A percentile compares a stretch with the other conserved stretches of the same genome.
Evolutionary conservation across 2,113 vertebrate species (phyloP).

Genomic region (Amphiprion percula): DNA sequence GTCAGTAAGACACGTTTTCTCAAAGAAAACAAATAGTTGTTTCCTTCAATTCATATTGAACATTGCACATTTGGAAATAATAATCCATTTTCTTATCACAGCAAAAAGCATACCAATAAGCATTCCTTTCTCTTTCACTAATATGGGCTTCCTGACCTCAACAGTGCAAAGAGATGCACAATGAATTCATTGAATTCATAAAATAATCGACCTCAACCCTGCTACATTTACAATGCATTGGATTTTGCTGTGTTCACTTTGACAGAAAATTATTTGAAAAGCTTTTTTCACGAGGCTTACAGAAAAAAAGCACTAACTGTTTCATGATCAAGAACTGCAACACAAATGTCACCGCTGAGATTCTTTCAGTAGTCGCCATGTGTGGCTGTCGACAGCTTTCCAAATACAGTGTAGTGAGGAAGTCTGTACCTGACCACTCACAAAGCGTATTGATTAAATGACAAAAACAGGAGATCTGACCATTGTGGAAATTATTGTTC

Average conservation of each 20-base stretch:
- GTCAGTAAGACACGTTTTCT: not conserved
- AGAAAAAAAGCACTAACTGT: not conserved
- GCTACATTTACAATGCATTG: not conserved
- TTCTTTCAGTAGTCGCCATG: constrained; percentile 16
- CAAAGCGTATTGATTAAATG: constrained; percentile 17
- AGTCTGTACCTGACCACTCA: constrained; percentile 11
- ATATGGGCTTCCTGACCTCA: not conserved
- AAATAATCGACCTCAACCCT: not conserved
- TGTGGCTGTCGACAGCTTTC: not conserved
- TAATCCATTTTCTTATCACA: not conserved
- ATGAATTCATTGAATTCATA: constrained; percentile 6
- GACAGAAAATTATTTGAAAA: not conserved
- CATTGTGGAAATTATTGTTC: constrained; percentile 44
- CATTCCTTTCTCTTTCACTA: not conserved
- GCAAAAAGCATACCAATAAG: not conserved
- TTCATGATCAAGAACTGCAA: not conserved
- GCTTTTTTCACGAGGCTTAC: not conserved
- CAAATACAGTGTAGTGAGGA: constrained; percentile 23
- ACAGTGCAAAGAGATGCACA: not conserved
- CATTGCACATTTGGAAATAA: not conserved
- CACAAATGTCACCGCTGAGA: constrained; percentile 3
- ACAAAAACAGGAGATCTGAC: constrained; percentile 44
- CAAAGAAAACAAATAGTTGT: not conserved
- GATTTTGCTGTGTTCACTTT: not conserved
- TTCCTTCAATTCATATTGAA: not conserved